Conservation (phyloP, 2,113 vertebrate species). For the Dasyprocta punctata region DNA sequence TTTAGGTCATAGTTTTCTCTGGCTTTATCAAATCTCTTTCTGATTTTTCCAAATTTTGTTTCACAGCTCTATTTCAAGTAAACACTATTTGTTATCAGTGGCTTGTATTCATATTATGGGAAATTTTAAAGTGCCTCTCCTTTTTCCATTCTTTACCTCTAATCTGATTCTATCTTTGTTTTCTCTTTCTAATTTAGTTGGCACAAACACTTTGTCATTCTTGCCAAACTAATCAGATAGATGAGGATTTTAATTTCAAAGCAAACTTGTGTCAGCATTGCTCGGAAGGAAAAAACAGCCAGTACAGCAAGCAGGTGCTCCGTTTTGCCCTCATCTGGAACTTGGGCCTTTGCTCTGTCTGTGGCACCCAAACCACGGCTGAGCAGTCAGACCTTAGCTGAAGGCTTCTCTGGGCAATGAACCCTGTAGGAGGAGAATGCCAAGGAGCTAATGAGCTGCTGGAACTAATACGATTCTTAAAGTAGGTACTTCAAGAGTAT, state of each 20-base stretch:
- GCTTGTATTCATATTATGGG: not conserved
- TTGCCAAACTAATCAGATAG: not conserved
- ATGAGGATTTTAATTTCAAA: not conserved
- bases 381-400: not conserved
- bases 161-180: not conserved
- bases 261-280: not conserved
- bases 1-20: not conserved
- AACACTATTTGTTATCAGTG: not conserved
- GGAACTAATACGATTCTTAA: not conserved
- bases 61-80: not conserved
- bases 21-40: not conserved
- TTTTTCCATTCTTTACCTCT: not conserved
- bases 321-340: not conserved
- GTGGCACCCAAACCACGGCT: not conserved
- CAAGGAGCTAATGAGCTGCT: not conserved
- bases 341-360: not conserved
- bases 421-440: not conserved
- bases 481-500: not conserved
- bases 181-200: slow-evolving; percentile 13
- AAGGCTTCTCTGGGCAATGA: not conserved
- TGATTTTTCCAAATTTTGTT: not conserved
- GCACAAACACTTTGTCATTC: not conserved
- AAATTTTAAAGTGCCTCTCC: not conserved
- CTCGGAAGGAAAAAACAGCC: not conserved
- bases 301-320: not conserved